Base-by-base conservation (phyloP, 35 echinoderm and acorn worm species). In the Amphiura filiformis region DNA sequence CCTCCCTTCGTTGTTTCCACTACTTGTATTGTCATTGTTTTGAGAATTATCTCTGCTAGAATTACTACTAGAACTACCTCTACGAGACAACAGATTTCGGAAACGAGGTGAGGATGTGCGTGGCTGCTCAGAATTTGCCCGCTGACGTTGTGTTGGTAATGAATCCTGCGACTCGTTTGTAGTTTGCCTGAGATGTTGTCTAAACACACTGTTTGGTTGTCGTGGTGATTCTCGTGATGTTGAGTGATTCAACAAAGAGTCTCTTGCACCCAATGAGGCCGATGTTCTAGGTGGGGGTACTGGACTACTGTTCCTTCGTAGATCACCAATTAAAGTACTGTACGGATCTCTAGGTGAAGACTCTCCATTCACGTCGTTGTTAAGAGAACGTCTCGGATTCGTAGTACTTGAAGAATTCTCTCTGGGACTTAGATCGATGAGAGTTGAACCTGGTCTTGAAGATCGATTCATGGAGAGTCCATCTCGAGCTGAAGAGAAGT, bases 161-260 rank as follows among this genome's bases (percentile, higher is more conserved):
- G 44, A 23, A 26, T 70, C 61, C 15, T 70, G 61, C 7, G 61
- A 70, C 28, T n/a, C 61, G 61, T n/a, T n/a, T 13, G 26, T 70
- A 30, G 61, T 17, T 47, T 47, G 61, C 61, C 61, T 70, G 15
- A 11, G 28, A 26, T 70, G 61, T n/a, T 70, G 61, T 70, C 61
- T 70, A 70, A 70, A 70, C 11, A 70, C 61, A 70, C 61, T 70
- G 26, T 70, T 70, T 18, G 61, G 61, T 70, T 70, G 61, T 70
- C 26, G 61, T 52, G 4, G 61, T 70, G 61, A 2, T 4, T 70
- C 61, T 70, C 26, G 15, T 70, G 44, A 11, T 52, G 44, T 11
- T 52, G 44, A 11, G 5, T 47, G 41, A 47, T 47, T 47, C 41
- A 47, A 47, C 28, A 30, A 23, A 23, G 61, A 1, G 26, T 70